Evolutionary conservation across 2,888 invertebrate genomes (phyloP), one percentile per base, ranked within the genome.

Genomic region (Drosophila phalerata): DNA sequence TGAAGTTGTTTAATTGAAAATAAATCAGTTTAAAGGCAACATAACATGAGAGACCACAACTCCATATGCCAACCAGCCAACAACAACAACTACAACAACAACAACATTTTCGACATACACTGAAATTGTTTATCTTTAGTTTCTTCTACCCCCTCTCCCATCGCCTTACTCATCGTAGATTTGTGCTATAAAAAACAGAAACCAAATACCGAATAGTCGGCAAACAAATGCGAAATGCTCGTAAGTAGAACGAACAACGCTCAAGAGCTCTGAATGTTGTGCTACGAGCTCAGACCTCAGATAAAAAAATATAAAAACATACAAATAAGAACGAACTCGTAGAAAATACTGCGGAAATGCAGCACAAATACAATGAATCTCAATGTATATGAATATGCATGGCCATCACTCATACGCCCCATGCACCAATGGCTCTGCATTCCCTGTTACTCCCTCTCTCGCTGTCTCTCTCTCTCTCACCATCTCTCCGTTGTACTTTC

Each of bases 341-440:
- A 51, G 38, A 57, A 81, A 87, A 83, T 79, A 85, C 71, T 79
- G 85, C 82, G 88, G 85, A 87, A 87, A 79, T 83, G 79, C 88
- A 85, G 79, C 70, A 72, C 77, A 85, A 85, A 85, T 85, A 87
- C 82, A 82, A 82, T 87, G 87, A 84, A 83, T 85, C 85, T 82
- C 85, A 83, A 82, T 87, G 88, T 85, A 67, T 79, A 85, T 85
- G 85, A 85, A 85, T 88, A 85, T 85, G 85, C 86, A 85, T 88
- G 81, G 61, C 71, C 87, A 86, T 85, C 87, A 84, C 88, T 88
- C 84, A 85, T 88, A 88, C 88, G 88, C 81, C 84, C 67, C 70
- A 48, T 73, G 48, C 43, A 42, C 55, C 51, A 45, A 42, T 30
- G 17, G 32, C 32, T 37, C 57, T 19, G 13, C 55, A 43, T n/a